Evolutionary conservation across 2,797 vertebrate genomes (phyloP).

Genomic region (Helicolenus hilgendorfi): DNA sequence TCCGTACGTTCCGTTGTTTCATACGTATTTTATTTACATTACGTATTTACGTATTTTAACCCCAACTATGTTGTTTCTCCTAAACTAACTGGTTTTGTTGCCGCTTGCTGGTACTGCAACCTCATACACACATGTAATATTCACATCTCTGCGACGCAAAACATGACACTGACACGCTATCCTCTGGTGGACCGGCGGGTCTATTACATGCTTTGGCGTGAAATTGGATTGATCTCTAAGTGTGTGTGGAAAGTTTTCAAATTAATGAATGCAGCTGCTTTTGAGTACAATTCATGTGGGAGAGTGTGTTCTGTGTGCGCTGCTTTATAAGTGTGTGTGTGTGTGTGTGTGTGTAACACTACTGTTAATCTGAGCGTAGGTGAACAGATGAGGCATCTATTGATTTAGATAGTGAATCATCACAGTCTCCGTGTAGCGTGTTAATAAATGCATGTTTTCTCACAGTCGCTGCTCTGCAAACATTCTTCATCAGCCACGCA

Average conservation of each 20-base stretch:
- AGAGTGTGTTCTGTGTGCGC: not conserved
- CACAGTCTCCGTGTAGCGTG: not conserved
- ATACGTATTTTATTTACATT: too few relatives aligned
- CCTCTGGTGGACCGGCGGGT: too few relatives aligned
- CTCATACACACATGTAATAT: too few relatives aligned
- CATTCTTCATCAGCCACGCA: not conserved
- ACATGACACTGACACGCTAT: too few relatives aligned
- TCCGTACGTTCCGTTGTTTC: too few relatives aligned
- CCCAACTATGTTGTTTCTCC: too few relatives aligned
- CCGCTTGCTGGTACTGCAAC: too few relatives aligned
- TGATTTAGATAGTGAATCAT: slow-evolving; percentile 34
- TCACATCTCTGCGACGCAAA: too few relatives aligned
- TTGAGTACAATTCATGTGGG: not conserved
- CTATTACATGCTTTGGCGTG: not conserved
- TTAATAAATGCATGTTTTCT: slow-evolving; percentile 14
- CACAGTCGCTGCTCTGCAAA: not conserved
- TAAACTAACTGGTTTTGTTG: too few relatives aligned
- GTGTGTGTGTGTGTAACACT: not conserved
- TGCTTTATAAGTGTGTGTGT: not conserved
- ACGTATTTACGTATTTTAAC: too few relatives aligned
- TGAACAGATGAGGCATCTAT: slow-evolving; percentile 13
- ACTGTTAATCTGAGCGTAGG: slow-evolving; percentile 17
- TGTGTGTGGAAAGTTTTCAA: not conserved
- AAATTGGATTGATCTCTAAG: not conserved
- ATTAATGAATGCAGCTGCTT: not conserved